phyloP scores from a whole-genome alignment of 2,888 invertebrate species.

The Hesperia comma region DNA sequence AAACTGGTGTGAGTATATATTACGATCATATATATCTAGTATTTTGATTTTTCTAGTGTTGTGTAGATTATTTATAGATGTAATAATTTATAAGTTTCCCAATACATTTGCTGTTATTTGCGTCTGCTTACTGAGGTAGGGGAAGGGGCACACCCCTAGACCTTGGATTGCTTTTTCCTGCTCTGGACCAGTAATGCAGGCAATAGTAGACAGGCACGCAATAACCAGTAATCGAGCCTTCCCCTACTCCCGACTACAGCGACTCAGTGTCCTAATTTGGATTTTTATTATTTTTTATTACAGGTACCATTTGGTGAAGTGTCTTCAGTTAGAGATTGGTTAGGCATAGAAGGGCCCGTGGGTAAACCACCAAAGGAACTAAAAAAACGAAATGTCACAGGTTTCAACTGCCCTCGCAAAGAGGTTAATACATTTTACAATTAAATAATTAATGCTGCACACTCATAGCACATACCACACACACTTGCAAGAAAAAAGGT shows the following conservation, averaged over 20 bases:
- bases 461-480: neutral
- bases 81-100: no score
- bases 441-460: neutral
- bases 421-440: constrained; percentile 60
- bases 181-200: no score
- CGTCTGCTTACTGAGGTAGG: no score
- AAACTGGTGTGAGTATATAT: constrained; percentile 90
- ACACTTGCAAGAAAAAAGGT: no score
- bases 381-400: constrained; percentile 87
- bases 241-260: no score
- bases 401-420: constrained; percentile 84
- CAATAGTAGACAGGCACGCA: no score
- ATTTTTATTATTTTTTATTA: constrained; percentile 37
- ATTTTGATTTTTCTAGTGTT: neutral
- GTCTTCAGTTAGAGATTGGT: constrained; percentile 89
- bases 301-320: constrained; percentile 96
- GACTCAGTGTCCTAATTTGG: no score
- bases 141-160: no score
- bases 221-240: no score
- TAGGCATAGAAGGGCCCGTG: constrained; percentile 88
- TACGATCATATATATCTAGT: neutral
- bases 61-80: no score
- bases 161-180: no score
- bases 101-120: no score
- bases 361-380: constrained; percentile 88